Base-by-base conservation (phyloP, 2,797 vertebrate genomes). In the Holocentrus rufus region DNA sequence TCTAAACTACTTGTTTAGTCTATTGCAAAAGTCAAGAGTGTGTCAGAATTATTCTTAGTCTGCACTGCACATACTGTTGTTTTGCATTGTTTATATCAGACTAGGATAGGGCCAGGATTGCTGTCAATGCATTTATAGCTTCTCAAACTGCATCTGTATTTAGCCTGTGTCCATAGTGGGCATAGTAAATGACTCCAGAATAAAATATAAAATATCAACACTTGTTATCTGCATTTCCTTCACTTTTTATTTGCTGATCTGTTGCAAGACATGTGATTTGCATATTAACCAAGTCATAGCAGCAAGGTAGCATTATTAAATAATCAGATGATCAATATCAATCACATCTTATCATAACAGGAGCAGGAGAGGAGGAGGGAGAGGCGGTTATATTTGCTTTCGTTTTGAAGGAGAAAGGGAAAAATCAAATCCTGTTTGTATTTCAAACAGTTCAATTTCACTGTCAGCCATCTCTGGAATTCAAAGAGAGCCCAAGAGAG, bases 401-500 rank as follows among this genome's bases (percentile, higher is more conserved):
- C 9, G 46, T 25, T 70, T 56, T 62, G 22, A 53, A 74, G 31
- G 69, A 69, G 10, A 67, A 70, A 74, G 57, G 57, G 25, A 67
- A 56, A 46, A 11, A 44, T 56, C 55, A 66, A 74, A 87, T 81
- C 80, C 68, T 61, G 66, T 89, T 84, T 74, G 74, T 65, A 62
- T 75, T 87, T 83, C 77, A 87, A 89, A 87, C 72, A 4, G 74
- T 80, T 86, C 72, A 79, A 80, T 85, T 90, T 86, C 79, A 67
- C 73, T 22, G 50, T 71, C 71, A 70, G 83, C 64, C 67, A 55
- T 55, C n/a, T 67, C 31, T 73, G 71, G 59, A 79, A 75, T 75
- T 80, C 54, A 70, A 69, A 81, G 44, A 74, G 50, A 18, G 7
- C 42, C 31, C 22, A 52, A 3, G 66, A 54, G 52, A 72, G 78